phyloP scores from a whole-genome alignment of 2,113 vertebrate species.

The Oenanthe melanoleuca region DNA sequence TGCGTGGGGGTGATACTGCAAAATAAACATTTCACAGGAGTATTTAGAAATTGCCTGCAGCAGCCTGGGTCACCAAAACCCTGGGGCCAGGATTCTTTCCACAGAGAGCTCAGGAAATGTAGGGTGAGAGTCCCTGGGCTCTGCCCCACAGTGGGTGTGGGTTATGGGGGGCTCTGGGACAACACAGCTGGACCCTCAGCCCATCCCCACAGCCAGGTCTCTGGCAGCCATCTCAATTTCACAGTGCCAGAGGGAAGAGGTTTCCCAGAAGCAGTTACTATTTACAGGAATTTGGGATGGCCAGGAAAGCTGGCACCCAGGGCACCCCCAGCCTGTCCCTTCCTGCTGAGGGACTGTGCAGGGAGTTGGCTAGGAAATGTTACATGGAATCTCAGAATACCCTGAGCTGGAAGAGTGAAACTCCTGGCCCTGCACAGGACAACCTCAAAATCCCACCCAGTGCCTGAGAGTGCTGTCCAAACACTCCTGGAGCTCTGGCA shows the following conservation, averaged over 20 bases:
- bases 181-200: background rate
- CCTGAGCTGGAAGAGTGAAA: background rate
- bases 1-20: background rate
- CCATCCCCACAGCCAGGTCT: background rate
- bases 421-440: background rate
- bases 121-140: background rate
- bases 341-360: background rate
- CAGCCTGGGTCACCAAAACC: slow-evolving; percentile 25
- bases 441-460: background rate
- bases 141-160: background rate
- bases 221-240: background rate
- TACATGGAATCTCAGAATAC: background rate
- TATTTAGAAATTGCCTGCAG: slow-evolving; percentile 32
- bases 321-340: background rate
- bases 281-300: background rate
- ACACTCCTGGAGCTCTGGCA: background rate
- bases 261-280: background rate
- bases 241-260: background rate
- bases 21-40: slow-evolving; percentile 44
- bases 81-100: background rate
- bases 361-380: background rate
- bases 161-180: background rate
- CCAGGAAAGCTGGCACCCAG: background rate
- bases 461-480: accelerated
- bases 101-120: background rate